phyloP scores from a whole-genome alignment of 37 sponge, comb jelly and placozoan genomes.

The Cliona cf. orientalis region DNA sequence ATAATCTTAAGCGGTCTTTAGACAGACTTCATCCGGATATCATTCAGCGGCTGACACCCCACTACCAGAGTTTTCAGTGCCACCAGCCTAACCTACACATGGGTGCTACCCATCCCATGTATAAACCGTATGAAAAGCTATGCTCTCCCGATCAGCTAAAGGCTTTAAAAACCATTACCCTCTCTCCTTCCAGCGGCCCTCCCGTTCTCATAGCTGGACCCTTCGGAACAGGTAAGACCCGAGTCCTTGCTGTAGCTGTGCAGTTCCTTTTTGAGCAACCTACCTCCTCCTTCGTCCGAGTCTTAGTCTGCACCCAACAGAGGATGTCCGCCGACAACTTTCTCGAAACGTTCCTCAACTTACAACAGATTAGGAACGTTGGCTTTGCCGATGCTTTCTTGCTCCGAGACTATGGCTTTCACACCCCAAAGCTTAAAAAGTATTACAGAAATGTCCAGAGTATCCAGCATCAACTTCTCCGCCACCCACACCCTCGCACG shows the following conservation, averaged over 20 bases:
- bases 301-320: slow-evolving; percentile 49
- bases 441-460: too few species aligned
- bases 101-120: neutral
- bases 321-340: slow-evolving; percentile 54
- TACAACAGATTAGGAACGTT: too few species aligned
- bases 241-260: slow-evolving; percentile 52
- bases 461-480: neutral
- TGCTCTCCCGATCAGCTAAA: slow-evolving; percentile 23
- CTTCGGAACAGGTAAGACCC: slow-evolving; percentile 71
- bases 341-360: slow-evolving; percentile 13
- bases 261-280: neutral
- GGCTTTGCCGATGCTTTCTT: too few species aligned
- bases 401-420: neutral
- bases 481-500: neutral
- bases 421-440: too few species aligned
- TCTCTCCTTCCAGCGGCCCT: slow-evolving; percentile 22
- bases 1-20: slow-evolving; percentile 15
- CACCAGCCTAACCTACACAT: neutral
- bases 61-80: neutral
- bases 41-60: slow-evolving; percentile 24
- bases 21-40: neutral
- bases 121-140: neutral
- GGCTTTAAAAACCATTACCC: slow-evolving; percentile 10
- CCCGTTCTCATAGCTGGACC: slow-evolving; percentile 59
- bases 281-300: neutral